Conservation (phyloP, 1,140 invertebrate species). For the Centruroides sculpturatus region DNA sequence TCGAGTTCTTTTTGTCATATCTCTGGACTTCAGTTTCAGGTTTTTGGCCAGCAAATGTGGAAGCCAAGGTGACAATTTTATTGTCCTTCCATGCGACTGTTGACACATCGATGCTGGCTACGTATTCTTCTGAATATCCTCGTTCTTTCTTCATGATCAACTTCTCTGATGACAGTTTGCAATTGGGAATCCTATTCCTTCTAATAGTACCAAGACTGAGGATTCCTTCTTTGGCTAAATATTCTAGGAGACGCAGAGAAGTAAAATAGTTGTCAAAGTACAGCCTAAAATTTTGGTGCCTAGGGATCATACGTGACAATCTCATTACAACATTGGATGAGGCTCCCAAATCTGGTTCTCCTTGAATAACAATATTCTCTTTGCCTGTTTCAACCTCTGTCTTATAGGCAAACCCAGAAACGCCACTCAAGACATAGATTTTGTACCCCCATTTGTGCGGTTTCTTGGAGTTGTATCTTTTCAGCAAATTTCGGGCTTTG, state of each 20-base stretch:
- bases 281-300: constrained; percentile 4
- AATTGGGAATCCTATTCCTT: constrained; percentile 10
- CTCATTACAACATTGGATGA: constrained; percentile 17
- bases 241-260: constrained; percentile 8
- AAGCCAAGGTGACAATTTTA: constrained; percentile 28
- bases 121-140: constrained; percentile 9
- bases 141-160: constrained; percentile 13
- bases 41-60: constrained; percentile 24
- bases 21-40: constrained; percentile 22
- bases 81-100: constrained; percentile 23
- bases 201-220: constrained; percentile 14
- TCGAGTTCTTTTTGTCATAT: constrained; percentile 22
- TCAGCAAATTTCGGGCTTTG: no score
- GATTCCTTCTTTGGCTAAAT: constrained; percentile 14
- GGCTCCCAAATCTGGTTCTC: constrained; percentile 13
- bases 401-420: constrained; percentile 22
- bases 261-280: constrained; percentile 23
- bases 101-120: constrained; percentile 13
- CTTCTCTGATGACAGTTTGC: constrained; percentile 16
- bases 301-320: constrained; percentile 11
- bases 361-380: no score
- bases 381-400: constrained; percentile 22
- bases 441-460: constrained; percentile 29
- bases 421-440: constrained; percentile 24
- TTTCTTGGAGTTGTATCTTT: no score